Evolutionary conservation across 2,113 vertebrate species (phyloP).

Genomic region (Nestor notabilis): DNA sequence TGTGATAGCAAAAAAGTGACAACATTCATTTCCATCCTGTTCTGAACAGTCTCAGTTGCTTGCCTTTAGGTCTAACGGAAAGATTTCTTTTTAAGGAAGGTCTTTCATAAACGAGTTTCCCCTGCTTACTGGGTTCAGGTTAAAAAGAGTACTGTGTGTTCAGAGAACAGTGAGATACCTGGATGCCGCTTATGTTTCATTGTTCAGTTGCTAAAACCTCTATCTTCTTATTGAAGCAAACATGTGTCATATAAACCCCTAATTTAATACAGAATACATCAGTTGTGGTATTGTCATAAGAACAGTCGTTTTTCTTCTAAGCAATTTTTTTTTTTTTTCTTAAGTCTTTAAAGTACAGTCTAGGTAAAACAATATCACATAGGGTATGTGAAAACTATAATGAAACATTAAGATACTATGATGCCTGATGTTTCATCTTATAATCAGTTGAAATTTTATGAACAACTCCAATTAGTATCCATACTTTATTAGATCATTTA

Average conservation of each 20-base stretch:
- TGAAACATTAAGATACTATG: not conserved
- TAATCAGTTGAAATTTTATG: not conserved
- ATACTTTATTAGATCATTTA: not conserved
- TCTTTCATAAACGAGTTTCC: not conserved
- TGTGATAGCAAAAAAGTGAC: not conserved
- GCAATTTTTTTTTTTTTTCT: not conserved
- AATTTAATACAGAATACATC: not conserved
- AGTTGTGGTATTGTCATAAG: not conserved
- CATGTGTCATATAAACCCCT: not conserved
- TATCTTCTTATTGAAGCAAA: not conserved
- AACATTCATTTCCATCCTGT: not conserved
- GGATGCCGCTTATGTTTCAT: not conserved
- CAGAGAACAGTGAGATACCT: not conserved
- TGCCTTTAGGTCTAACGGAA: not conserved
- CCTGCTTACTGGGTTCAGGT: not conserved
- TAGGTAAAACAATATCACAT: not conserved
- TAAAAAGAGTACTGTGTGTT: accelerated
- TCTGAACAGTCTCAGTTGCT: not conserved
- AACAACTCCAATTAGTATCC: not conserved
- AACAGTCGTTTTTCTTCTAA: not conserved
- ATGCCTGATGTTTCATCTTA: not conserved
- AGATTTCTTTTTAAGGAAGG: not conserved
- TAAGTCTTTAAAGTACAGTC: not conserved
- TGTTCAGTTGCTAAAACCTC: not conserved
- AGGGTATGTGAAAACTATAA: not conserved